Evolutionary conservation across 2,888 invertebrate genomes (phyloP).

Genomic region (Silvanus unidentatus): DNA sequence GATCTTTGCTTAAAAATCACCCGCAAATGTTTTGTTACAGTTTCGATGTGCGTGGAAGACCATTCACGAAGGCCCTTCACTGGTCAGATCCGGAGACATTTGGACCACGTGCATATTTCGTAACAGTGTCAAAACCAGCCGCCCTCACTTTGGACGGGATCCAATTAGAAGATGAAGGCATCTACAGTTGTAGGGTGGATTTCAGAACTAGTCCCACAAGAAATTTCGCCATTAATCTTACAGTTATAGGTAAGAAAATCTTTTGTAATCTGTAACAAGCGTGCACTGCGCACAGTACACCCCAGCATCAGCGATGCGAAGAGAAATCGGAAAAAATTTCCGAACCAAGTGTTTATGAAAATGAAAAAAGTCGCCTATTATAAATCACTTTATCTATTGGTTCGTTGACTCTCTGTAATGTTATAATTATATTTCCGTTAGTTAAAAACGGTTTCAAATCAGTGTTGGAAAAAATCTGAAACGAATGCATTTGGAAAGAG

Average conservation of each 20-base stretch:
- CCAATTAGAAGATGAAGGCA: slow-evolving; percentile 78
- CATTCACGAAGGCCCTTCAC: slow-evolving; percentile 74
- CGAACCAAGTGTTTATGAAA: no score
- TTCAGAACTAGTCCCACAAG: slow-evolving; percentile 84
- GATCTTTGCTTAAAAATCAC: no score
- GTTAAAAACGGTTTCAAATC: no score
- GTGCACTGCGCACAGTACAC: no score
- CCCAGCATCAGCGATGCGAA: no score
- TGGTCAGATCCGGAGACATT: slow-evolving; percentile 80
- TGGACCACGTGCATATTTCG: slow-evolving; percentile 80
- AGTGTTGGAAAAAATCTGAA: no score
- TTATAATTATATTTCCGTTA: no score
- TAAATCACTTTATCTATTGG: no score
- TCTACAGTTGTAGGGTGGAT: slow-evolving; percentile 84
- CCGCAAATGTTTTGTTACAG: slow-evolving; percentile 50
- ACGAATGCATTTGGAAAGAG: no score
- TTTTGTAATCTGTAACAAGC: not conserved
- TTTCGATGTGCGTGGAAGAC: slow-evolving; percentile 78
- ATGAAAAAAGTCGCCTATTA: no score
- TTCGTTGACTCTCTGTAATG: no score
- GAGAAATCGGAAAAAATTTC: no score
- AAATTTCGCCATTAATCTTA: slow-evolving; percentile 81
- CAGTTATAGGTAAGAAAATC: slow-evolving; percentile 70
- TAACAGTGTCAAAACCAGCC: slow-evolving; percentile 73
- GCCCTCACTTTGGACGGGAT: slow-evolving; percentile 77